Evolutionary conservation across 1,140 invertebrate genomes (phyloP).

Genomic region (Potamilus streckersoni): DNA sequence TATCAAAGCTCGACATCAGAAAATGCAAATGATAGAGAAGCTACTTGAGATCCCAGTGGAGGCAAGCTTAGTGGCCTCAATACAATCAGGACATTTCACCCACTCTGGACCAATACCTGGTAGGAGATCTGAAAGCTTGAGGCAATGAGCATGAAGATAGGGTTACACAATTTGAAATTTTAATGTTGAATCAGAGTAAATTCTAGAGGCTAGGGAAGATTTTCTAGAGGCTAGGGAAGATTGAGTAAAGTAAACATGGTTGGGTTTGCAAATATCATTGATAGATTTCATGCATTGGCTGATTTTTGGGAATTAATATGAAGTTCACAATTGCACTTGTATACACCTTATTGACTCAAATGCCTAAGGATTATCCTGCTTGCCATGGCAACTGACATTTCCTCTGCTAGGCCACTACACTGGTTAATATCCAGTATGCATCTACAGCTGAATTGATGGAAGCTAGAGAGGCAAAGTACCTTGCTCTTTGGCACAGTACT

Average conservation of each 20-base stretch:
- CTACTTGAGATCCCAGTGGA: slow-evolving; percentile 82
- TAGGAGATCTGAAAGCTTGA: slow-evolving; percentile 10
- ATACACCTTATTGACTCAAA: too few species aligned
- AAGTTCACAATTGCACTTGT: too few species aligned
- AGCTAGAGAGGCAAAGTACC: too few species aligned
- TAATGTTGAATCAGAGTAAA: background rate
- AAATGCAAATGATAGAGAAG: slow-evolving; percentile 91
- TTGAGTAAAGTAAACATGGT: background rate
- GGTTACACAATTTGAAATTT: background rate
- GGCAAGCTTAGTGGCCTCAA: slow-evolving; percentile 12
- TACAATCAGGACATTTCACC: slow-evolving; percentile 33
- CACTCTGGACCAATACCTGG: slow-evolving; percentile 51
- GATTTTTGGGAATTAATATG: slow-evolving; percentile 1
- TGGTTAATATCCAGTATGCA: too few species aligned
- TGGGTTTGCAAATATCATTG: background rate
- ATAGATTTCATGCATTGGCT: background rate
- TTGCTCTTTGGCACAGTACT: too few species aligned
- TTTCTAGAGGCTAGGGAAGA: background rate
- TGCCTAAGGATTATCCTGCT: too few species aligned
- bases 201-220: background rate
- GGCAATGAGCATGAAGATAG: background rate
- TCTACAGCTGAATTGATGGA: too few species aligned
- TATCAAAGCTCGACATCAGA: slow-evolving; percentile 82
- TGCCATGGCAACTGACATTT: too few species aligned
- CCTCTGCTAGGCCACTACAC: too few species aligned